Percentiles rank a stretch among this genome's conserved stretches.
Conservation (phyloP, 1,140 invertebrate species). For the Pentalonia nigronervosa region DNA sequence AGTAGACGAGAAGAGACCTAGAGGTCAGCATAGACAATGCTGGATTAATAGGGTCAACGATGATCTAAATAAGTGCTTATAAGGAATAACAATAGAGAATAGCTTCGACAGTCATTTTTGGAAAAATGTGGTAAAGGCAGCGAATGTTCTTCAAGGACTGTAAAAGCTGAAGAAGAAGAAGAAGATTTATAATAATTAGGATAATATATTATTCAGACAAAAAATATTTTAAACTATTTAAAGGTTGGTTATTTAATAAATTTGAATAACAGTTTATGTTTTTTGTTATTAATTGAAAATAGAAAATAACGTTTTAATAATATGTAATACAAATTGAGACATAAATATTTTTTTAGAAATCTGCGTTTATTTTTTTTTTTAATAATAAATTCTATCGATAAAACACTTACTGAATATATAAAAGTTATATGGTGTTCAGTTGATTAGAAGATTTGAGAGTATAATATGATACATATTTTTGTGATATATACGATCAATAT, state of each 20-base stretch:
- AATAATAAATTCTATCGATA: not conserved
- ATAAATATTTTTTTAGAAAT: not conserved
- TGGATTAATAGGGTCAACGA: too few relatives aligned
- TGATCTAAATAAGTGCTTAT: too few relatives aligned
- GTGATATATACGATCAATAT: not conserved
- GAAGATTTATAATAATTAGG: too few relatives aligned
- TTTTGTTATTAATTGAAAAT: not conserved
- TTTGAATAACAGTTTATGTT: not conserved
- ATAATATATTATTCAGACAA: not conserved
- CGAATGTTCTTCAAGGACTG: too few relatives aligned
- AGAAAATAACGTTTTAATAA: not conserved
- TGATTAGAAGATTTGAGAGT: not conserved
- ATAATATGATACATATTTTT: not conserved
- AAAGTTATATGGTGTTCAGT: not conserved
- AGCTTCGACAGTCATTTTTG: too few relatives aligned
- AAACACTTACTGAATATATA: not conserved
- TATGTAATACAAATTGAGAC: not conserved
- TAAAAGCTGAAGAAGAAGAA: too few relatives aligned
- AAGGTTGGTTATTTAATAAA: not conserved
- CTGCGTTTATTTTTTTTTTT: not conserved
- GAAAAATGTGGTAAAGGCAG: too few relatives aligned
- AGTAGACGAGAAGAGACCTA: too few relatives aligned
- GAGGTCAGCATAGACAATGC: too few relatives aligned
- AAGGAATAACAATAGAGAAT: too few relatives aligned
- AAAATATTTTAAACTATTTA: not conserved